Evolutionary conservation across 2,113 vertebrate species (phyloP).

Genomic region (Pseudonaja textilis): DNA sequence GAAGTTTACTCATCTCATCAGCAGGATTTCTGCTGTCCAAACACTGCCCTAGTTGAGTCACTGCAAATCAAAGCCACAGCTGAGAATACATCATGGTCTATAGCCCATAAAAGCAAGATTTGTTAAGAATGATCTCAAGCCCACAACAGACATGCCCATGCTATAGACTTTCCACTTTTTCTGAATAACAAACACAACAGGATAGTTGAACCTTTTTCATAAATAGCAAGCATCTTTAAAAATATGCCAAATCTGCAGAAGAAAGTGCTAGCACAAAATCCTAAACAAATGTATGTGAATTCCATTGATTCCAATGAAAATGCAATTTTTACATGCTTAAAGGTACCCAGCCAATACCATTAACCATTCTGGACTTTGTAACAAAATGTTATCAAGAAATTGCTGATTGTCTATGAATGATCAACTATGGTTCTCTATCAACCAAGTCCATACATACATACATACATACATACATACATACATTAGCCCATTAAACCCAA

Average conservation of each 20-base stretch:
- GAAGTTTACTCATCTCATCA: neutral
- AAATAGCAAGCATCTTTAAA: neutral
- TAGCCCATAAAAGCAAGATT: conserved; percentile 29
- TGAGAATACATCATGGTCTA: conserved; percentile 13
- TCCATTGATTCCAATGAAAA: neutral
- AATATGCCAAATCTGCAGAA: neutral
- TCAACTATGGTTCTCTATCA: neutral
- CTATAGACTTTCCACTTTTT: neutral
- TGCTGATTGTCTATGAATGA: neutral
- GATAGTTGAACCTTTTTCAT: neutral
- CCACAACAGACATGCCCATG: conserved; percentile 7
- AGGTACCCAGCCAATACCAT: neutral
- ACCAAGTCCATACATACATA: neutral
- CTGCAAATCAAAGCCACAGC: conserved; percentile 34
- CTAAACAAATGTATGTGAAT: neutral
- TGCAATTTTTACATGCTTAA: neutral
- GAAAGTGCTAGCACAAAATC: neutral
- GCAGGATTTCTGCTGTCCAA: conserved; percentile 22
- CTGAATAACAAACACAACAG: conserved; percentile 25
- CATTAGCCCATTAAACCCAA: neutral
- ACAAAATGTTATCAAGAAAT: neutral
- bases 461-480: too few species aligned
- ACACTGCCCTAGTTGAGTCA: conserved; percentile 35
- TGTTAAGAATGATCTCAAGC: conserved; percentile 28
- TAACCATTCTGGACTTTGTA: neutral